phyloP scores from a whole-genome alignment of 2,797 vertebrate species.

The Bothrops alternatus region DNA sequence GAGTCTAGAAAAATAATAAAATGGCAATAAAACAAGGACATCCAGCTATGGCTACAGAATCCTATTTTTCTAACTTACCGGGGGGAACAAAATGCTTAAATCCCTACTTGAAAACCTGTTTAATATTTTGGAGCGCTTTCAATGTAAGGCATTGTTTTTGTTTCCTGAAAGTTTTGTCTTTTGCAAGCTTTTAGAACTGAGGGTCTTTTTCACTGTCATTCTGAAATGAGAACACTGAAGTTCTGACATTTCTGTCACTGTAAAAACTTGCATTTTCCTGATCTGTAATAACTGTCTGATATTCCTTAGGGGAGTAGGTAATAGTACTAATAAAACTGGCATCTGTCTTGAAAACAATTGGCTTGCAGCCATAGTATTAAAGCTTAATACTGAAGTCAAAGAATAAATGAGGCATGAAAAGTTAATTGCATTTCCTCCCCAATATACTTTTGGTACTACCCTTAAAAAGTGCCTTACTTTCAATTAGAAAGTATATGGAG shows the following conservation, averaged over 20 bases:
- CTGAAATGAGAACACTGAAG: slow-evolving; percentile 3
- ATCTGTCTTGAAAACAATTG: neutral
- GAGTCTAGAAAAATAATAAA: neutral
- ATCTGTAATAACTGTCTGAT: slow-evolving; percentile 18
- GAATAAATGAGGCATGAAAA: slow-evolving; percentile 16
- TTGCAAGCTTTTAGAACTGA: slow-evolving; percentile 24
- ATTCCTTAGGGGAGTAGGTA: neutral
- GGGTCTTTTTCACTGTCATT: neutral
- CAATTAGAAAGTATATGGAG: slow-evolving; percentile 23
- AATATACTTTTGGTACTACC: slow-evolving; percentile 16
- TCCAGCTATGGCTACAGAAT: neutral
- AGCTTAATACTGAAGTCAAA: neutral
- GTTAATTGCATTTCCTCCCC: rapidly evolving
- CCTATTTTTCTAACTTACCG: neutral
- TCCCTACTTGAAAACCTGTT: slow-evolving; percentile 10
- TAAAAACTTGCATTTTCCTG: neutral
- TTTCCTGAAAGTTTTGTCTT: rapidly evolving
- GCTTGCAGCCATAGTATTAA: neutral
- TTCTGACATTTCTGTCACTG: neutral
- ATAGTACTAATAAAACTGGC: slow-evolving; percentile 7
- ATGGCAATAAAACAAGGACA: neutral
- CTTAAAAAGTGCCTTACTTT: neutral
- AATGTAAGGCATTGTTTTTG: slow-evolving; percentile 2
- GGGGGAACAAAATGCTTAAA: neutral
- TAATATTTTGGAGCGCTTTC: neutral